Evolutionary conservation across 1,140 invertebrate genomes (phyloP).

Genomic region (Ceratina japonica): DNA sequence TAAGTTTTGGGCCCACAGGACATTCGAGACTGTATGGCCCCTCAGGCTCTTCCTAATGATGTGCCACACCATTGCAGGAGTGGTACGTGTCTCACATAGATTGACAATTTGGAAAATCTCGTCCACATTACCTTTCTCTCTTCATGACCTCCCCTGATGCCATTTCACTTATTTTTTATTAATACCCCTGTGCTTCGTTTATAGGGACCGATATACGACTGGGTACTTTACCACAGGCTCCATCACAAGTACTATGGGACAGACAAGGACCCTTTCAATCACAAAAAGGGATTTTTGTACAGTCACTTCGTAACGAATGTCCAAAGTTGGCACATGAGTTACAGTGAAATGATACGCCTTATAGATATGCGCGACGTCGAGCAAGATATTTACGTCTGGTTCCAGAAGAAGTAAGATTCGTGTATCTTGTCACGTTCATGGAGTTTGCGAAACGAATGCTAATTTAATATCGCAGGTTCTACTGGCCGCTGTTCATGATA

Average conservation of each 20-base stretch:
- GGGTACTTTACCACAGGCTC: slow-evolving; percentile 90
- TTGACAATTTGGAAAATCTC: not conserved
- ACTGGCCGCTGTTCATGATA: slow-evolving; percentile 84
- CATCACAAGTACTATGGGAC: slow-evolving; percentile 95
- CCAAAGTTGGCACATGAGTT: slow-evolving; percentile 85
- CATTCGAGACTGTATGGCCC: slow-evolving; percentile 88
- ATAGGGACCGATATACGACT: slow-evolving; percentile 87
- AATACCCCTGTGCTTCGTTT: slow-evolving; percentile 59
- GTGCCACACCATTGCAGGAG: slow-evolving; percentile 89
- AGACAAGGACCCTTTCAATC: slow-evolving; percentile 94
- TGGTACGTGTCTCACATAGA: slow-evolving; percentile 81
- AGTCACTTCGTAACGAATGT: slow-evolving; percentile 88
- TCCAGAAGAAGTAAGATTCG: slow-evolving; percentile 86
- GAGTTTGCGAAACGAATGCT: not conserved
- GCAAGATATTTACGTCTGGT: slow-evolving; percentile 90
- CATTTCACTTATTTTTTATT: too few species aligned
- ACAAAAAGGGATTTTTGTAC: slow-evolving; percentile 91
- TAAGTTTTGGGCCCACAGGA: slow-evolving; percentile 92
- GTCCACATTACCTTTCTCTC: too few species aligned
- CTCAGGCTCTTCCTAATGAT: slow-evolving; percentile 85
- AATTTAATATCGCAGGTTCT: slow-evolving; percentile 80
- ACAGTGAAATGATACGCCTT: slow-evolving; percentile 84
- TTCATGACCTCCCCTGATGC: too few species aligned
- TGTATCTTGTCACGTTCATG: not conserved
- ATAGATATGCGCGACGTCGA: slow-evolving; percentile 94